Percentiles rank a stretch among this genome's conserved stretches.
phyloP scores from a whole-genome alignment of 2,797 vertebrate species.

The Urophycis tenuis region DNA sequence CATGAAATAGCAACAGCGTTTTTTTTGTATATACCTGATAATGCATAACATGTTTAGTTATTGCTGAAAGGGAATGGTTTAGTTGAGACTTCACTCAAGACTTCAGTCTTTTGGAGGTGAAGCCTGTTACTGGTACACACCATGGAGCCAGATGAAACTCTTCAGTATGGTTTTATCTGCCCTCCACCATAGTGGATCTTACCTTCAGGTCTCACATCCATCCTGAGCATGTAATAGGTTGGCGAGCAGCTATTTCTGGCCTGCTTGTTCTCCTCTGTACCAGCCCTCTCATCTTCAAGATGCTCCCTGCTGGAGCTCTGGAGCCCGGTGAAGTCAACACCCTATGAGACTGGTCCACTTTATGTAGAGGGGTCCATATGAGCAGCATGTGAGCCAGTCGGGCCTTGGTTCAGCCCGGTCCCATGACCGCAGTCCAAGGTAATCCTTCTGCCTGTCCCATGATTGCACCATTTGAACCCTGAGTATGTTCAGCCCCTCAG shows the following conservation, averaged over 20 bases:
- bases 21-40: too few species aligned
- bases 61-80: not conserved
- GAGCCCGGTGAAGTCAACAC: constrained; percentile 40
- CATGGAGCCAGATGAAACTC: not conserved
- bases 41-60: not conserved
- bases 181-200: not conserved
- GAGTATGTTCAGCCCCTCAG: constrained; percentile 73
- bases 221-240: not conserved
- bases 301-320: constrained; percentile 18
- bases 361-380: constrained; percentile 80
- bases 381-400: constrained; percentile 78
- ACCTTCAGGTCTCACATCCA: not conserved
- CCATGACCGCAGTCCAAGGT: constrained; percentile 81
- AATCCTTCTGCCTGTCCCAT: constrained; percentile 82
- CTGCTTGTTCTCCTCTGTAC: not conserved
- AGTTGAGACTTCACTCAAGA: not conserved
- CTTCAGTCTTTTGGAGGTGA: not conserved
- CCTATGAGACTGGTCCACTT: constrained; percentile 70
- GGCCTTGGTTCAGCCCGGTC: constrained; percentile 72
- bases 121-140: not conserved
- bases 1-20: too few species aligned
- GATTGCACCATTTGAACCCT: constrained; percentile 73
- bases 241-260: not conserved
- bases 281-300: not conserved
- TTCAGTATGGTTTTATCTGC: not conserved